phyloP scores from a whole-genome alignment of 2,113 vertebrate species.

The Rhagologus leucostigma region DNA sequence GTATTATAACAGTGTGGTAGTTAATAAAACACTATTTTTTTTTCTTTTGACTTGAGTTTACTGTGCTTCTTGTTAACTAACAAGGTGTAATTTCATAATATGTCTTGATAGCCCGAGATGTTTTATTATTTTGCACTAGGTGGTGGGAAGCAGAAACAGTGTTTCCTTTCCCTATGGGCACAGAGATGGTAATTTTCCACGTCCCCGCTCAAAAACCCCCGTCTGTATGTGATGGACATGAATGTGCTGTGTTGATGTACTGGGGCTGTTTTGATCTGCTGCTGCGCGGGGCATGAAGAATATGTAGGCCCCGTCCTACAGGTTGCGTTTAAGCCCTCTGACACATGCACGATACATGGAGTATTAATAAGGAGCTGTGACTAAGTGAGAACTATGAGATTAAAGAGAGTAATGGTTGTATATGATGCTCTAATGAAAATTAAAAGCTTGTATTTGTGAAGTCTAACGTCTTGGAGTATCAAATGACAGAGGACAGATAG shows the following conservation, averaged over 20 bases:
- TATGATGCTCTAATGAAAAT: background rate
- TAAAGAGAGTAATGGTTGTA: background rate
- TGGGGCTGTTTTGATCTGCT: background rate
- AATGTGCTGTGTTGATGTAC: background rate
- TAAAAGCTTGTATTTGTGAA: background rate
- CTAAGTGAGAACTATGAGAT: background rate
- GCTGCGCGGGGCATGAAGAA: background rate
- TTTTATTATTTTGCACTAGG: background rate
- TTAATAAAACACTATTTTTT: slow-evolving; percentile 90
- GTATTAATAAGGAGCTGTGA: background rate
- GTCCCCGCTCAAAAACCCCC: fast-evolving
- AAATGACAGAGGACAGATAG: background rate
- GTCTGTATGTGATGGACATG: fast-evolving
- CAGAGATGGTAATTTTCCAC: background rate
- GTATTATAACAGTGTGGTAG: slow-evolving; percentile 84
- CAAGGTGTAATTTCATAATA: background rate
- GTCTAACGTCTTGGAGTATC: background rate
- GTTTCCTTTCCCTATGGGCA: background rate
- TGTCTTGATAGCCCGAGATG: background rate
- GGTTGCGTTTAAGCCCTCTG: background rate
- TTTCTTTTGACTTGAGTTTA: slow-evolving; percentile 77
- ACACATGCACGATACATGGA: fast-evolving
- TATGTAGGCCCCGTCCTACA: background rate
- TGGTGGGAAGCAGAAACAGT: background rate
- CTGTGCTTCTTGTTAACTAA: slow-evolving; percentile 68